A percentile compares a stretch with the other conserved stretches of the same genome.
phyloP scores from a whole-genome alignment of 2,888 invertebrate species.

The Cheiracanthium punctorium region DNA sequence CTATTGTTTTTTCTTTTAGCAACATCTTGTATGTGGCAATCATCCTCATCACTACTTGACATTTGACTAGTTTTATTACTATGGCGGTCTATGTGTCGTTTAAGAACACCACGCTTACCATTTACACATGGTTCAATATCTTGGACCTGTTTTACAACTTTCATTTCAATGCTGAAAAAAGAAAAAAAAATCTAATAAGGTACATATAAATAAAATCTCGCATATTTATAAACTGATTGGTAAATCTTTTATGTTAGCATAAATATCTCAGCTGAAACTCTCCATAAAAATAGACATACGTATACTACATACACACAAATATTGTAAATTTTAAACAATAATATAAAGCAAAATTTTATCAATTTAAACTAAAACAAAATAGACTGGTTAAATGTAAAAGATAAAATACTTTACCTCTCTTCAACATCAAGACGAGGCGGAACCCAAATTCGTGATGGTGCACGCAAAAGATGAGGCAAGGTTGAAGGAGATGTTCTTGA shows the following conservation, averaged over 20 bases:
- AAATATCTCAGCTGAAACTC: too few species aligned
- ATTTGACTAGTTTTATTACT: constrained; percentile 12
- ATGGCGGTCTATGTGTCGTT: constrained; percentile 31
- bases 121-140: constrained; percentile 69
- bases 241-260: too few species aligned
- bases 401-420: too few species aligned
- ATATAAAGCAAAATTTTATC: too few species aligned
- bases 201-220: neutral
- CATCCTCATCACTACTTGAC: constrained; percentile 67
- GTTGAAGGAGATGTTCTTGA: constrained; percentile 68
- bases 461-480: constrained; percentile 59
- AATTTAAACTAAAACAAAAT: too few species aligned
- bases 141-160: constrained; percentile 25
- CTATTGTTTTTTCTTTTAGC: constrained; percentile 25
- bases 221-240: neutral
- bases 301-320: too few species aligned
- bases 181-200: too few species aligned
- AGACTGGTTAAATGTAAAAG: too few species aligned
- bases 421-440: constrained; percentile 70
- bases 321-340: too few species aligned
- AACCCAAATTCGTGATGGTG: constrained; percentile 71
- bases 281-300: too few species aligned
- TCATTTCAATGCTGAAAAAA: constrained; percentile 14
- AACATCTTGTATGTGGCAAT: neutral
- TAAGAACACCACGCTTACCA: constrained; percentile 69